Evolutionary conservation across 2,797 vertebrate species (phyloP), one percentile per base, ranked within the genome.

Genomic region (Cuculus canorus): DNA sequence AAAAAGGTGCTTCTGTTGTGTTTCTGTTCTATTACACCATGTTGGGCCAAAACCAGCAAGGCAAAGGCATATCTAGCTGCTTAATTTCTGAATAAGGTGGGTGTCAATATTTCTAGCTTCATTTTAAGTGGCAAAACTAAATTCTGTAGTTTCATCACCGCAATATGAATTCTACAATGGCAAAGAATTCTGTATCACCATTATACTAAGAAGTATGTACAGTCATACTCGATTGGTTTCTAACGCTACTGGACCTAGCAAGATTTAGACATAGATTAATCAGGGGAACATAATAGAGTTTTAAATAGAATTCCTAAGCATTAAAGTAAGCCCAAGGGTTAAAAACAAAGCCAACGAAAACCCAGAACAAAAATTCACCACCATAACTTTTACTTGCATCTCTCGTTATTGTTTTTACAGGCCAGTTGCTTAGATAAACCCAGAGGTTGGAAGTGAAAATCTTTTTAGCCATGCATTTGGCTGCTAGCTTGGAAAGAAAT

Each of bases 1-100:
- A 39, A 68, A 50, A 41, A 48, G 22, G 0, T 25, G 0, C 15
- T n/a, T n/a, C n/a, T n/a, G 6, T 1, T 3, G 24, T 23, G 73
- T n/a, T 60, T 10, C 13, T 33, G 18, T 59, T 39, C 18, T 54
- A 52, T 33, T n/a, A n/a, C n/a, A n/a, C n/a, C n/a, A 5, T 85
- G 8, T 33, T 82, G 47, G 73, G 56, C 3, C 37, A 85, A 85
- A 71, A 57, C 3, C 28, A 88, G 28, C 9, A 30, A 73, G 61
- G 9, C n/a, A 82, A 82, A 85, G 7, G 3, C 4, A 5, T 28
- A n/a, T n/a, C 9, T 27, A 90, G 65, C 18, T 28, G 10, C 27
- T 54, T 90, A 32, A 60, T 87, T 72, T 89, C 59, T 87, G 33
- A 77, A n/a, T 52, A 83, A 82, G 2, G 9, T 68, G 16, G 2